phyloP scores from a whole-genome alignment of 2,888 invertebrate genomes.

The Patella caerulea region DNA sequence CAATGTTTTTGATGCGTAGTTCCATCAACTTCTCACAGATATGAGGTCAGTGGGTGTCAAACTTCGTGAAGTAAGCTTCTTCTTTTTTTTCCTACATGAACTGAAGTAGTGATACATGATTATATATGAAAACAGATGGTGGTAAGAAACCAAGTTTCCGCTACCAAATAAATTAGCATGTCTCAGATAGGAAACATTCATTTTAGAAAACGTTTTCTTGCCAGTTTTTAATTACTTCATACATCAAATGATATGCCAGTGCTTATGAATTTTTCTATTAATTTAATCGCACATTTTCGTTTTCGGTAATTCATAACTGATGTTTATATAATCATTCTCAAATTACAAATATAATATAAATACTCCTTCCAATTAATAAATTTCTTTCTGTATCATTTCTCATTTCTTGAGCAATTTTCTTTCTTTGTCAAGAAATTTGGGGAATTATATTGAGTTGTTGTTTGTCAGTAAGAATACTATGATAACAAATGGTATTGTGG shows the following conservation, averaged over 20 bases:
- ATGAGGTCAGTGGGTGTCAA: background rate
- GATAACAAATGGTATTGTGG: no score
- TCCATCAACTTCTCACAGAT: background rate
- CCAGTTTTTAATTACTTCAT: background rate
- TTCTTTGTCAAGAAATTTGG: no score
- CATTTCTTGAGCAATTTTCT: no score
- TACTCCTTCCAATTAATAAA: no score
- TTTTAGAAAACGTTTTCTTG: background rate
- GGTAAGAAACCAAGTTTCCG: background rate
- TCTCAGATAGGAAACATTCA: constrained; percentile 6
- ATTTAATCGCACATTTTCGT: no score
- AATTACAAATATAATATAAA: no score
- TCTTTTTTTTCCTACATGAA: background rate
- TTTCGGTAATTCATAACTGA: no score
- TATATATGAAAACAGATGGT: constrained; percentile 10
- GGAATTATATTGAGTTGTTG: no score
- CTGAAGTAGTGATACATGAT: constrained; percentile 1
- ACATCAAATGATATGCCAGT: background rate
- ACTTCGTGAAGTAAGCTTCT: background rate
- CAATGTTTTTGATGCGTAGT: constrained; percentile 6
- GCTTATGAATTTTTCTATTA: no score
- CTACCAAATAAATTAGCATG: background rate
- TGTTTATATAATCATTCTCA: no score
- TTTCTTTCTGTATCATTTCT: no score
- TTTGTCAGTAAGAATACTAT: no score